Evolutionary conservation across 2,888 invertebrate species (phyloP), one percentile per base, ranked within the genome.

Genomic region (Tryphoninae sp.): DNA sequence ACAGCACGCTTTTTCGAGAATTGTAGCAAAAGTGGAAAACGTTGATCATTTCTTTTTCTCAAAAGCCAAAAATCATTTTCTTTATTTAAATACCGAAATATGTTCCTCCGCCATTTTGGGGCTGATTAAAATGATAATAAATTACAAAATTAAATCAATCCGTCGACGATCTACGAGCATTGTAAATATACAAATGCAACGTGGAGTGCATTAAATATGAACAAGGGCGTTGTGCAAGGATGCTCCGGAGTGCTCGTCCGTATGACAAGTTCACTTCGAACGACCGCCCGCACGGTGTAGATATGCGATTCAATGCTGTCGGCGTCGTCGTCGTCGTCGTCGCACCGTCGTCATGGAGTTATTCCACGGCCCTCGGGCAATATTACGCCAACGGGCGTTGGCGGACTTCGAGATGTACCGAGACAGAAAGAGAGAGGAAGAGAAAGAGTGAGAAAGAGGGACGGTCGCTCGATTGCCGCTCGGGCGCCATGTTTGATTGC

Each of bases 401-500:
- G 88, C 88, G 89, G 85, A 85, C 84, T 87, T 87, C 83, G 87
- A 86, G 89, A 87, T 80, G 73, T 58, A 76, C 45, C 33, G 76
- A 19, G 55, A 65, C 33, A 40, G 53, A 51, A 22, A 40, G 53
- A 69, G 62, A 71, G 76, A 16, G 51, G 53, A 59, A 75, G 65
- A 16, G 45, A 49, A 49, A 65, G 74, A 59, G 45, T 53, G 78
- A 80, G 51, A 65, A 59, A 33, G 80, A 75, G 62, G 53, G 74
- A 69, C 16, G 64, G 76, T 68, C 88, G 87, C 88, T 87, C 89
- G 89, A 88, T 89, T 88, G 88, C 86, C 78, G 69, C 73, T 84
- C 88, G 88, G 88, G 89, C 89, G 89, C 89, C 89, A 89, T 90
- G 88, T 91, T 91, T 91, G 90, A 91, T 91, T 90, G 89, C 89